Conservation (phyloP, 2,888 invertebrate genomes). For the Cynaeus angustus region DNA sequence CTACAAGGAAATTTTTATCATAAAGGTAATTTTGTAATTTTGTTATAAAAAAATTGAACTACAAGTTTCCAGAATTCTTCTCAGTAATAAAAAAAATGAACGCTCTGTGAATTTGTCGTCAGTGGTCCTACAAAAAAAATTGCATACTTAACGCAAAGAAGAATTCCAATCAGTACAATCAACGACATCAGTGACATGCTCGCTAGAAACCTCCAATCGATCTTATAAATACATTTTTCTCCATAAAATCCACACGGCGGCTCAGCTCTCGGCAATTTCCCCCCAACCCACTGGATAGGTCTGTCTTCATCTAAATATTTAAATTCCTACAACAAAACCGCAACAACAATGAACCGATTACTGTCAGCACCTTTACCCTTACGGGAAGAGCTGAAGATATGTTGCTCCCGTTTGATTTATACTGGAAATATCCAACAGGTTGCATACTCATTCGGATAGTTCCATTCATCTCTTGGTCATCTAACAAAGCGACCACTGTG, state of each 20-base stretch:
- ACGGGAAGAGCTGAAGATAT: conserved; percentile 77
- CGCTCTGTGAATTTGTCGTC: too few relatives aligned
- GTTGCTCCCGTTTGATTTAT: conserved; percentile 73
- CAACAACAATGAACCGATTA: conserved; percentile 25
- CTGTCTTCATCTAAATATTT: conserved; percentile 78
- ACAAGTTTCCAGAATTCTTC: too few relatives aligned
- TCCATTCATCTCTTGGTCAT: conserved; percentile 74
- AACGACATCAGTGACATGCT: conserved; percentile 79
- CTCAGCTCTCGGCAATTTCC: conserved; percentile 83
- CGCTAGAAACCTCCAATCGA: conserved; percentile 79
- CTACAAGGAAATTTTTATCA: too few relatives aligned
- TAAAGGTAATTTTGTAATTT: too few relatives aligned
- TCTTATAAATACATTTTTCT: conserved; percentile 81
- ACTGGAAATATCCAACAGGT: conserved; percentile 86
- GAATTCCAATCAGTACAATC: conserved; percentile 78
- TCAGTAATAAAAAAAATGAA: too few relatives aligned
- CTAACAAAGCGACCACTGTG: conserved; percentile 86
- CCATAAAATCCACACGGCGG: conserved; percentile 90
- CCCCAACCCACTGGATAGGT: conserved; percentile 86
- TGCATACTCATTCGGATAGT: conserved; percentile 81
- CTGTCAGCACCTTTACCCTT: conserved; percentile 45
- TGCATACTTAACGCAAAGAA: conserved; percentile 80
- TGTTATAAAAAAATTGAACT: too few relatives aligned
- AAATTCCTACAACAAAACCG: conserved; percentile 72
- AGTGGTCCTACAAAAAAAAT: too few relatives aligned